Base-by-base conservation (phyloP, 2,113 vertebrate species). In the Anoura caudifer region DNA sequence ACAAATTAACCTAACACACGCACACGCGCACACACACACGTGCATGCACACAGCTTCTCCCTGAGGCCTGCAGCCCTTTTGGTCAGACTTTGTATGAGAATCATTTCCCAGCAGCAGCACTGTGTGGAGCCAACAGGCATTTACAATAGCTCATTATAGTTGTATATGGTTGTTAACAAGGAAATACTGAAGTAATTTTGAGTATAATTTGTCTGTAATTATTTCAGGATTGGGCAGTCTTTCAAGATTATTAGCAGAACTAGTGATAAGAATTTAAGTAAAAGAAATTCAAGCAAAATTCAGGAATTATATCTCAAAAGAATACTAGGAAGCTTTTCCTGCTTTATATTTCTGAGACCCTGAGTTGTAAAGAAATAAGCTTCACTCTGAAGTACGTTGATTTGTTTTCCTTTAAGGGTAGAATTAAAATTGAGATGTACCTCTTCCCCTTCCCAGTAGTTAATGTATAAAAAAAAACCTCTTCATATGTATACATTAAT, bases 141-240 rank as follows among this genome's bases (percentile, higher is more conserved):
- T 90, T 94, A 80, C 77, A 93, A 96, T 87, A 73, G n/a, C 77
- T 96, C 61, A 67, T 85, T 96, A 73, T 13, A 65, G 65, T 76
- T 93, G 56, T 69, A 73, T 85, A n/a, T 86, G 28, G 63, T 73
- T 95, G 3, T 75, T 75, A 82, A 47, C n/a, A 82, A 67, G 81
- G 63, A 75, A 94, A 88, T n/a, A 80, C 16, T 84, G 81, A 85
- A 81, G 15, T 83, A 47, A 83, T 91, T 93, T 93, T 83, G 59
- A 91, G 50, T 95, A 45, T 86, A 77, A 45, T n/a, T 2, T n/a
- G 19, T 80, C 63, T 73, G 7, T 70, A 93, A 80, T 89, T 95
- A 56, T 87, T 88, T 94, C 63, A 75, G 54, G 14, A 83, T 86
- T 86, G 70, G 20, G 72, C 54, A 31, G 31, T 81, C 76, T 95